Conservation (phyloP, 2,797 vertebrate species). For the Lagodon rhomboides region DNA sequence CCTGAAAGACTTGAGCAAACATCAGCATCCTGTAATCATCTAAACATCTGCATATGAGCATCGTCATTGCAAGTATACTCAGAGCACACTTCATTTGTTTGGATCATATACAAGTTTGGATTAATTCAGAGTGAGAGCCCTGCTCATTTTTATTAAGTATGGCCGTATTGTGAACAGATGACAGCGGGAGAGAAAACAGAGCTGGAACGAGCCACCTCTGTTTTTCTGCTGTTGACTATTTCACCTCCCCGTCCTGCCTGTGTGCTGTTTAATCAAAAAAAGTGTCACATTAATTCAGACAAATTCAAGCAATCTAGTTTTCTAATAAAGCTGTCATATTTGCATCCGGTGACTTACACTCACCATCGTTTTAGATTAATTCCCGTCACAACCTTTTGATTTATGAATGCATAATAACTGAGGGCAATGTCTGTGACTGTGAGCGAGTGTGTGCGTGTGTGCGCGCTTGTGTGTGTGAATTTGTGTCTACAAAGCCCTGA, state of each 20-base stretch:
- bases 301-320: constrained; percentile 82
- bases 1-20: background rate
- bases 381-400: constrained; percentile 80
- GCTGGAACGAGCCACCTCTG: constrained; percentile 20
- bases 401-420: constrained; percentile 80
- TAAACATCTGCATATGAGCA: background rate
- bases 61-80: background rate
- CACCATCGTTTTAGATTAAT: constrained; percentile 80
- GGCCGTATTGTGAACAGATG: constrained; percentile 4
- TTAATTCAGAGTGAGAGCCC: background rate
- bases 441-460: constrained; percentile 2
- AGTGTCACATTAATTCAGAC: constrained; percentile 84
- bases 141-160: constrained; percentile 12
- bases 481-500: constrained; percentile 50
- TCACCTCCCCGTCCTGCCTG: constrained; percentile 21
- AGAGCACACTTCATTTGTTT: constrained; percentile 12
- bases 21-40: background rate
- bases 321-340: constrained; percentile 86
- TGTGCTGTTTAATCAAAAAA: constrained; percentile 74
- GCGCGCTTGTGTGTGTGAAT: constrained; percentile 4
- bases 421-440: constrained; percentile 66
- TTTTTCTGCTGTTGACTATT: constrained; percentile 42
- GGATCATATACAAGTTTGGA: background rate
- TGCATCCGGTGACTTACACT: constrained; percentile 81
- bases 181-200: background rate